Evolutionary conservation across 2,797 vertebrate genomes (phyloP).

Genomic region (Clarias laeviceps): DNA sequence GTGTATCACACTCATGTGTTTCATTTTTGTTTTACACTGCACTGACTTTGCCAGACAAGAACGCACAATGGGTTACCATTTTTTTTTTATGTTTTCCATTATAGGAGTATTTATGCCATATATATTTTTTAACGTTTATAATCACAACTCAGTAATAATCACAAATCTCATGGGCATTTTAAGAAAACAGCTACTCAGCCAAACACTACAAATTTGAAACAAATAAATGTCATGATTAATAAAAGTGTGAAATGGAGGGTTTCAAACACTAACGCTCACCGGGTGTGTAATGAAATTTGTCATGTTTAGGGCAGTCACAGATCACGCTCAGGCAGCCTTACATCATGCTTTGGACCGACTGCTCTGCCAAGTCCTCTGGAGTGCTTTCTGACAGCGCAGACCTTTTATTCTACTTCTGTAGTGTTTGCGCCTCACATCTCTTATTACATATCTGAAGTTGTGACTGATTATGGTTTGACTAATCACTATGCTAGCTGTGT

Average conservation of each 20-base stretch:
- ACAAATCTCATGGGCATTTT: constrained; percentile 10
- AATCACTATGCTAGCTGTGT: constrained; percentile 41
- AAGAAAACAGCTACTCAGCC: not conserved
- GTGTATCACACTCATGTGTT: not conserved
- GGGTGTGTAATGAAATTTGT: constrained; percentile 35
- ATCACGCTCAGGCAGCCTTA: constrained; percentile 36
- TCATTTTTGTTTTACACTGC: not conserved
- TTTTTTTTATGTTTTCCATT: not conserved
- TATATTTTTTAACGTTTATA: not conserved
- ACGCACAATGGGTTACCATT: not conserved
- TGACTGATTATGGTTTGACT: constrained; percentile 61
- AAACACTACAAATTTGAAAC: constrained; percentile 3
- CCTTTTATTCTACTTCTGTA: constrained; percentile 32
- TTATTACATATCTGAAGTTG: constrained; percentile 31
- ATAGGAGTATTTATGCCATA: not conserved
- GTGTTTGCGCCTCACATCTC: constrained; percentile 31
- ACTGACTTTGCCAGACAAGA: not conserved
- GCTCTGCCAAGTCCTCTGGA: constrained; percentile 25
- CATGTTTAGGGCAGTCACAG: constrained; percentile 38
- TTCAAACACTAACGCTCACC: constrained; percentile 25
- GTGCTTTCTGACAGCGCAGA: constrained; percentile 36
- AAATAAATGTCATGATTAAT: constrained; percentile 38
- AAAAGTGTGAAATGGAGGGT: constrained; percentile 29
- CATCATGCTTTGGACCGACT: constrained; percentile 43
- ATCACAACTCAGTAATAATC: not conserved